Base-by-base conservation (phyloP, 2,113 vertebrate genomes). In the Scomber colias region DNA sequence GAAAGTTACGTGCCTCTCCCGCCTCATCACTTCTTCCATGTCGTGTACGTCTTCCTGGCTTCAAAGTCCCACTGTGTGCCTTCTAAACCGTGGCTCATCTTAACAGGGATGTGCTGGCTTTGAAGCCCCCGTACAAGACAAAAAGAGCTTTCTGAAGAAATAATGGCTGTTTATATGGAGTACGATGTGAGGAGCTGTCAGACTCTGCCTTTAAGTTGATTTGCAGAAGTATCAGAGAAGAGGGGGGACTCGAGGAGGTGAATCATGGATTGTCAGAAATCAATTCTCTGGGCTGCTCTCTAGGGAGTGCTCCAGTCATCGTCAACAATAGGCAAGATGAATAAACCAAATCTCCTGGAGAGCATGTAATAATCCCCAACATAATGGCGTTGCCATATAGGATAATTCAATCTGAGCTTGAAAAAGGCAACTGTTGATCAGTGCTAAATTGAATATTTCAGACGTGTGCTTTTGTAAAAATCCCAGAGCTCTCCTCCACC, bases 211-310 rank as follows among this genome's bases (percentile, higher is more conserved):
- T 93, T 92, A 92, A 92, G 87, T 91, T 94, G 94, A 95, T 95
- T 94, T 94, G 92, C 90, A 77, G 90, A 83, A 91, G 90, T 90
- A 90, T 91, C 87, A 80, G 81, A 84, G 85, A 84, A 89, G 83
- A 89, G 82, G 79, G 84, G 66, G 77, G 77, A 87, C 86, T 91
- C 53, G 66, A 86, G 87, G 87, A 92, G 88, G 91, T 90, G 93
- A 92, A 92, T 94, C 88, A 77, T 80, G 85, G 87, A 93, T 94
- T 90, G 93, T 95, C 94, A 94, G 91, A 91, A 94, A 94, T 95
- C 94, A 94, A 94, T 95, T 94, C 92, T 89, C 75, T 75, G 88
- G 87, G 85, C 89, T 57, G 72, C 85, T 92, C 92, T 92, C 91
- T 9, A 16, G 92, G 92, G 91, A 93, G 86, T 70, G 85, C 90